phyloP scores from a whole-genome alignment of 2,888 invertebrate species.

The Nyleta sp. region DNA sequence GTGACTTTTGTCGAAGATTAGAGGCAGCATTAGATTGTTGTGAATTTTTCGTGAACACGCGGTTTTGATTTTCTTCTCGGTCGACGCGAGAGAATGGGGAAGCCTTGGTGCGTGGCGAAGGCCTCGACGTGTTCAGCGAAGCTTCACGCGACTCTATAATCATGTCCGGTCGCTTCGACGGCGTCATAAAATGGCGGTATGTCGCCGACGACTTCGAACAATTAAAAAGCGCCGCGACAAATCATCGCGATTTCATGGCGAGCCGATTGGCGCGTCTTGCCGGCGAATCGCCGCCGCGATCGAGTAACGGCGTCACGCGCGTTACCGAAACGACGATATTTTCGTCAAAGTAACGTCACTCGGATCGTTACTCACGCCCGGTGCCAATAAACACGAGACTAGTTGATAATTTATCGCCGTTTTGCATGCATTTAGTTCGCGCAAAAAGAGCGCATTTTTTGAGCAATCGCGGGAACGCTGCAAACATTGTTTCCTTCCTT shows the following conservation, averaged over 20 bases:
- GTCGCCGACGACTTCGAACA: constrained; percentile 29
- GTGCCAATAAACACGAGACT: constrained; percentile 7
- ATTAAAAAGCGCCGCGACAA: constrained; percentile 39
- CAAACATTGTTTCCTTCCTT: constrained; percentile 44
- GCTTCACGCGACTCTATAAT: constrained; percentile 80
- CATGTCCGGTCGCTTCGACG: constrained; percentile 78
- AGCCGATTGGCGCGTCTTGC: no score
- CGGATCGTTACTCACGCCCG: constrained; percentile 15
- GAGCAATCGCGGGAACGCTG: constrained; percentile 21
- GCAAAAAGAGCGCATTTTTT: background rate
- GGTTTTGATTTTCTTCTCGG: constrained; percentile 58
- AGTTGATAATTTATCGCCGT: constrained; percentile 1
- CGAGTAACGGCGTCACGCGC: no score
- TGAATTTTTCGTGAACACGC: constrained; percentile 36
- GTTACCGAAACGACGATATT: no score
- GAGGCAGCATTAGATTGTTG: constrained; percentile 8
- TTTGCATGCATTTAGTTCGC: background rate
- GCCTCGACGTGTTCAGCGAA: constrained; percentile 80
- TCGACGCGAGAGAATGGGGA: constrained; percentile 63
- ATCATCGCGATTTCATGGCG: constrained; percentile 27
- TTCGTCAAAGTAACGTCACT: constrained; percentile 9
- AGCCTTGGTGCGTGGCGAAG: constrained; percentile 80
- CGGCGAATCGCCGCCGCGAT: constrained; percentile 11
- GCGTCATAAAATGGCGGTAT: constrained; percentile 60
- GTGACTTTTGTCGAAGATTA: background rate